These are phyloP conservation scores for Cyprinodon diabolis DNA, from an alignment of 2,797 vertebrate genomes.

Conservation along the genomic window DNA sequence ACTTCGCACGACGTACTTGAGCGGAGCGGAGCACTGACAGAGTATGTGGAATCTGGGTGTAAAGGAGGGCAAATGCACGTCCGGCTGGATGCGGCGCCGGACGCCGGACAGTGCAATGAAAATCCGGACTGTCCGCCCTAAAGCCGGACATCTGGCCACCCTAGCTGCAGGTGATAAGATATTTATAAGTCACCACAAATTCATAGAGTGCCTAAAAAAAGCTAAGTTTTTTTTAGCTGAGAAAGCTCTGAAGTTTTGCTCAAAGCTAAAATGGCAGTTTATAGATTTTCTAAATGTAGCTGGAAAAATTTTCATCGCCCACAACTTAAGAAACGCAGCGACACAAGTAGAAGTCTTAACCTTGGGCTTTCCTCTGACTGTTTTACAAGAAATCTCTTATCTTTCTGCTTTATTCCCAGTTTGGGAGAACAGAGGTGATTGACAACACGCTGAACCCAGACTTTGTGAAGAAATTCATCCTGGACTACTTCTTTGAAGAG, in stretches of 20 bases:
- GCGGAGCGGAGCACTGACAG: too few relatives aligned
- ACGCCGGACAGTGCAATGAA: too few relatives aligned
- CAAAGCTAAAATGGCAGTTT: neutral
- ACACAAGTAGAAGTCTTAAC: neutral
- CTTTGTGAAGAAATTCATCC: conserved; percentile 97
- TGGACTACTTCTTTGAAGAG: conserved; percentile 99
- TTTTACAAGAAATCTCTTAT: neutral
- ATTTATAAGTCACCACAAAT: conserved; percentile 22
- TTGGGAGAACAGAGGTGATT: conserved; percentile 97
- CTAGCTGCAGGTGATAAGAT: conserved; percentile 14
- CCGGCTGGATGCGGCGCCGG: too few relatives aligned
- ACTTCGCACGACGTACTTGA: too few relatives aligned
- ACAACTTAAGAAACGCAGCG: neutral
- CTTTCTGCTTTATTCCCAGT: conserved; percentile 73
- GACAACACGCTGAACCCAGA: conserved; percentile 99
- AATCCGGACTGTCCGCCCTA: too few relatives aligned
- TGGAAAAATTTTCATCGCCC: neutral
- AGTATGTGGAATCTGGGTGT: too few relatives aligned
- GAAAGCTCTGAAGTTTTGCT: neutral
- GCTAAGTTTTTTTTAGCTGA: neutral
- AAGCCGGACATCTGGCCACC: too few relatives aligned
- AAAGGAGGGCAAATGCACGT: too few relatives aligned
- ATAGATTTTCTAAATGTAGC: neutral
- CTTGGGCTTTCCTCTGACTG: neutral
- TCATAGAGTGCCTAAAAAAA: conserved; percentile 8